phyloP scores from a whole-genome alignment of 2,797 vertebrate genomes.

The Pagetopsis macropterus region DNA sequence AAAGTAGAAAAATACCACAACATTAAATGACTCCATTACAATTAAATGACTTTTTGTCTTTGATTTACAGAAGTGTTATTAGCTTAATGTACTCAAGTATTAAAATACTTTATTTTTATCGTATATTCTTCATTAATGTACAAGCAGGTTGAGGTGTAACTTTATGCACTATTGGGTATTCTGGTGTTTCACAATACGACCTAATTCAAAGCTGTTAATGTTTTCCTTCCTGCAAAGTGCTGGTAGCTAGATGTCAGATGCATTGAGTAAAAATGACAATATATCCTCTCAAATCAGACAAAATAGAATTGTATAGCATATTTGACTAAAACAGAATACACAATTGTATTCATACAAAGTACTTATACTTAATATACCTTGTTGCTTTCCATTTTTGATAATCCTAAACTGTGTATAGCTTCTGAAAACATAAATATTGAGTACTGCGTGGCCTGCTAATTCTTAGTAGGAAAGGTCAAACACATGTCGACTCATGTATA shows the following conservation, averaged over 20 bases:
- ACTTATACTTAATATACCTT: background rate
- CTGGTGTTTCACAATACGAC: no score
- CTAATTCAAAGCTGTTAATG: background rate
- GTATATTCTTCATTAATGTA: background rate
- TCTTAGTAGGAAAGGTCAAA: background rate
- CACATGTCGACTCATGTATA: background rate
- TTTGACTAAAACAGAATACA: background rate
- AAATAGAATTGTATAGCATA: background rate
- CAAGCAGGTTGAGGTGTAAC: background rate
- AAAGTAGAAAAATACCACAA: no score
- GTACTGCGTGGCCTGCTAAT: background rate
- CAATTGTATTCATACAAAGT: background rate
- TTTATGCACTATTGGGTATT: no score
- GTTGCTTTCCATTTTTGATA: background rate
- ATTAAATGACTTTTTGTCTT: no score
- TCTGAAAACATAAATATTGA: constrained; percentile 3
- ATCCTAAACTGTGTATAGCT: background rate
- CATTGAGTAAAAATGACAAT: no score
- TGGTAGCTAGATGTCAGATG: no score
- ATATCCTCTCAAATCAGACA: no score
- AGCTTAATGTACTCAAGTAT: background rate
- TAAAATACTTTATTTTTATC: background rate
- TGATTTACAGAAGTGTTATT: background rate
- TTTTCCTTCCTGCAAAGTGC: background rate
- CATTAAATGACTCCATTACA: no score